A percentile compares a stretch with the other conserved stretches of the same genome.
Evolutionary conservation across 37 sponge, comb jelly and placozoan species (phyloP).

Genomic region (Spongilla lacustris): DNA sequence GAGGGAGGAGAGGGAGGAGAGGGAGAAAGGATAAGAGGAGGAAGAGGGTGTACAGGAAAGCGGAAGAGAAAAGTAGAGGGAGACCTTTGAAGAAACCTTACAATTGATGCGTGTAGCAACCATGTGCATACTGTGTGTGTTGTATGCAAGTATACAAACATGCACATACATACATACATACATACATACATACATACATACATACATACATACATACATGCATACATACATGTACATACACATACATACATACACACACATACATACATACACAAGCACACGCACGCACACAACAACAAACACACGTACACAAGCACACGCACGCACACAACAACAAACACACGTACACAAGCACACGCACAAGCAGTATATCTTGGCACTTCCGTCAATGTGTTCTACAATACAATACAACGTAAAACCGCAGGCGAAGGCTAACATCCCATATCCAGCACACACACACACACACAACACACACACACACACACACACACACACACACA

Average conservation of each 20-base stretch:
- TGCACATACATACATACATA: background rate
- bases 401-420: too few species aligned
- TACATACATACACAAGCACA: background rate
- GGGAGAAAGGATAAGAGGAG: background rate
- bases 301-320: background rate
- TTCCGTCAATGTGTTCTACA: too few species aligned
- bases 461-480: too few species aligned
- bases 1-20: background rate
- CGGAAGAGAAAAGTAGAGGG: background rate
- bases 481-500: too few species aligned
- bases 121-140: background rate
- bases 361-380: too few species aligned
- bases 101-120: too few species aligned
- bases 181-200: conserved; percentile 1
- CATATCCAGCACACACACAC: too few species aligned
- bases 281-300: background rate
- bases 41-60: background rate
- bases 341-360: too few species aligned
- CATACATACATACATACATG: background rate
- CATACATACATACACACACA: background rate
- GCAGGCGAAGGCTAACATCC: too few species aligned
- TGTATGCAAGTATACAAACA: background rate
- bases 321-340: background rate
- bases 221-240: background rate
- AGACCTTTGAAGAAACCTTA: background rate